Conservation (phyloP, 2,888 invertebrate species). For the Coenonympha arcania region DNA sequence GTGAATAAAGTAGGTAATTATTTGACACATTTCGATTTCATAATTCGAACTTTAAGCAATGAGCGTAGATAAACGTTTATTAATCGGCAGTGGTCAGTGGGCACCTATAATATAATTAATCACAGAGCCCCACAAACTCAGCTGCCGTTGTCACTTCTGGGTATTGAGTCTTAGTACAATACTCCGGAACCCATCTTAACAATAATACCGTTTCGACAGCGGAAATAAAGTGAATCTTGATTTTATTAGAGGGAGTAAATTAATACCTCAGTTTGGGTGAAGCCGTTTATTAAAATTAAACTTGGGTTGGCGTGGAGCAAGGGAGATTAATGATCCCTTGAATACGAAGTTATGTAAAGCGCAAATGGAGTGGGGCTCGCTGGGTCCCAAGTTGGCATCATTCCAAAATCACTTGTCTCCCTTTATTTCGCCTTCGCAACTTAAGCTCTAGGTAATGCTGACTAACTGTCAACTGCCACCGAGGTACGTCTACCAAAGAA, state of each 20-base stretch:
- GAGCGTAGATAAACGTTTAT: too few relatives aligned
- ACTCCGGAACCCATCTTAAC: neutral
- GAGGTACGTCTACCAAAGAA: neutral
- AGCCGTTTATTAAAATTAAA: constrained; percentile 73
- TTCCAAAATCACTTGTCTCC: constrained; percentile 71
- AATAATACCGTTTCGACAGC: constrained; percentile 20
- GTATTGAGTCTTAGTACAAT: neutral
- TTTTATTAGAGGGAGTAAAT: constrained; percentile 62
- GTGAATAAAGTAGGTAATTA: too few relatives aligned
- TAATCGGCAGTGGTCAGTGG: too few relatives aligned
- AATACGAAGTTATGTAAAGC: constrained; percentile 73
- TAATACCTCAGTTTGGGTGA: constrained; percentile 58
- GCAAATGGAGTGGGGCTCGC: constrained; percentile 65
- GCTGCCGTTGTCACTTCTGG: neutral
- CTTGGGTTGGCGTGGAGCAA: constrained; percentile 68
- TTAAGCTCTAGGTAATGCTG: constrained; percentile 30
- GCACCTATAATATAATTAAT: neutral
- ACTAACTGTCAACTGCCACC: constrained; percentile 23
- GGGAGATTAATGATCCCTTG: constrained; percentile 73
- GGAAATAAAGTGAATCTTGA: constrained; percentile 44
- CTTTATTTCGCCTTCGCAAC: constrained; percentile 53
- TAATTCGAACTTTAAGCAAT: too few relatives aligned
- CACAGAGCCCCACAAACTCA: neutral
- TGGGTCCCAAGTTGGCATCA: constrained; percentile 64
- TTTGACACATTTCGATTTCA: too few relatives aligned